phyloP scores from a whole-genome alignment of 2,113 vertebrate species.

The Ginglymostoma cirratum region DNA sequence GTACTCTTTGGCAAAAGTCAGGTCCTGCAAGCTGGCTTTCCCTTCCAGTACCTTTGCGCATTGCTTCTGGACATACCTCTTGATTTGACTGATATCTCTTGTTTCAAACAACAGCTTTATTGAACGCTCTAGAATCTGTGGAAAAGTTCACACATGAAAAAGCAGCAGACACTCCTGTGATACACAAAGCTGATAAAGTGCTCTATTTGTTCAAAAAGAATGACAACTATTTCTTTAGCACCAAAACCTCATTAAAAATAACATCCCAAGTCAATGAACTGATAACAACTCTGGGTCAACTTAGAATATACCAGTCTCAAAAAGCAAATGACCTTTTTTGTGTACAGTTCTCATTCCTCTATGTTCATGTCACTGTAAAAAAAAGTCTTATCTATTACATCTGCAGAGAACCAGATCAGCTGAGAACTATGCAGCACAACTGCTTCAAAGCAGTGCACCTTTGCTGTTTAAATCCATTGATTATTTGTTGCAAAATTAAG shows the following conservation, averaged over 20 bases:
- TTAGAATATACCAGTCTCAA: not conserved
- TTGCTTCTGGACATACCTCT: constrained; percentile 88
- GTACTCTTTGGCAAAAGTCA: constrained; percentile 96
- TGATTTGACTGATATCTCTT: constrained; percentile 93
- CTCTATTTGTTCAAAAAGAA: not conserved
- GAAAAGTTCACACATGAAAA: constrained; percentile 37
- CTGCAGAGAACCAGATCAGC: not conserved
- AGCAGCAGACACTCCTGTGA: constrained; percentile 8
- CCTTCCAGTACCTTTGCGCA: constrained; percentile 87
- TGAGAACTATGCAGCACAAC: not conserved
- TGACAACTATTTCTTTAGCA: not conserved
- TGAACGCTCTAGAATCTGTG: constrained; percentile 89
- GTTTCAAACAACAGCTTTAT: constrained; percentile 97
- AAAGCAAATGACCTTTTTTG: not conserved
- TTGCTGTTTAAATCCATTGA: not conserved
- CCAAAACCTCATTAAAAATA: not conserved
- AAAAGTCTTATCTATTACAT: not conserved
- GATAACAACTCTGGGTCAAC: not conserved
- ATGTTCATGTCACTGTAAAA: not conserved
- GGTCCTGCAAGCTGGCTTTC: constrained; percentile 89
- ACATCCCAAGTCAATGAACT: too few relatives aligned
- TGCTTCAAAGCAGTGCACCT: not conserved
- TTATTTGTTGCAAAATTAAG: not conserved
- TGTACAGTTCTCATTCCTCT: not conserved
- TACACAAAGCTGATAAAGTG: not conserved